Base-by-base conservation (phyloP, 2,888 invertebrate species). In the Cheilosia scutellata region DNA sequence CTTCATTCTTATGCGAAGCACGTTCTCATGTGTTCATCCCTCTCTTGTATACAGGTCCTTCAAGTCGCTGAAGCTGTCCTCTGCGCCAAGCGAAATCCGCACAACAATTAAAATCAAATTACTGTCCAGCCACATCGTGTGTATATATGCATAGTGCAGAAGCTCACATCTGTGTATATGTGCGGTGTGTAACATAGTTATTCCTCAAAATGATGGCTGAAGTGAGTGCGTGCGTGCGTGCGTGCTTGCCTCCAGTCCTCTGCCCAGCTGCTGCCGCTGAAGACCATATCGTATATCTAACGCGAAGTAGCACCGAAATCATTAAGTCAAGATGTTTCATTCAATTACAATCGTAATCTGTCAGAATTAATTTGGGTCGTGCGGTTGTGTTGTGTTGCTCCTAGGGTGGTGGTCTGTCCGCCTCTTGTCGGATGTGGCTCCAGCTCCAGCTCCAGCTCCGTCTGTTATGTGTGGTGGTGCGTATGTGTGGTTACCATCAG, bases 271-370 rank as follows among this genome's bases (percentile, higher is more conserved):
- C 31, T 58, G 42, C 37, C 40, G 68, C 60, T 49, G 40, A 53
- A 42, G n/a, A 53, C 72, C 72, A 68, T 66, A 74, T 78, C 71
- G 44, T 49, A 58, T 82, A 60, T 29, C 77, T 72, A 71, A 76
- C 84, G 84, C 75, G 75, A 75, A 84, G 66, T 80, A 80, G 63
- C 71, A 80, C 65, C 62, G 75, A 84, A 84, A 84, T 84, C 84
- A 84, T 84, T 84, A 84, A 84, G 84, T 84, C 84, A 84, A 84
- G 84, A 84, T 84, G 84, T 84, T 84, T 80, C 84, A 84, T 84
- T 84, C 84, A 84, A 84, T 84, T 84, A 84, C 84, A 84, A 84
- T 84, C 84, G 84, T 84, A 84, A 84, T 84, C 84, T 84, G 84
- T 84, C 84, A 80, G 80, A 84, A 84, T 84, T 84, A 84, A 84